Evolutionary conservation across 2,797 vertebrate genomes (phyloP).

Genomic region (Cuniculus paca): DNA sequence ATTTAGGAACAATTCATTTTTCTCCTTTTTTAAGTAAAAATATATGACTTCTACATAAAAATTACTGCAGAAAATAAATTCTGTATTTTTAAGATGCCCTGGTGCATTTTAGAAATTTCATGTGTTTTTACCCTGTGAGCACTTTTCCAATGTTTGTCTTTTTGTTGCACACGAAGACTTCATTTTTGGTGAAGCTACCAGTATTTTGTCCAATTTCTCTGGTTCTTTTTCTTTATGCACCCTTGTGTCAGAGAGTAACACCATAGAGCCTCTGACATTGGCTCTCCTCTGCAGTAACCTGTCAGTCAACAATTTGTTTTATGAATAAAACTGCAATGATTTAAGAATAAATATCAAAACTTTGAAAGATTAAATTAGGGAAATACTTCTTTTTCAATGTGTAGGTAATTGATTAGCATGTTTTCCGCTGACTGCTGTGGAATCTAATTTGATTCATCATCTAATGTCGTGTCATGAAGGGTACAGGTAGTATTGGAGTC

Average conservation of each 20-base stretch:
- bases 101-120: slow-evolving; percentile 60
- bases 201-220: not conserved
- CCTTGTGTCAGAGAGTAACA: not conserved
- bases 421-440: not conserved
- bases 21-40: slow-evolving; percentile 31
- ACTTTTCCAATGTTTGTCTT: slow-evolving; percentile 40
- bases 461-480: not conserved
- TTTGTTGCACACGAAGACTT: slow-evolving; percentile 20
- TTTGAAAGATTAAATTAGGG: not conserved
- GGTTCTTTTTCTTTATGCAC: not conserved
- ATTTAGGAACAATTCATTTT: slow-evolving; percentile 29
- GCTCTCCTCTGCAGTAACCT: not conserved
- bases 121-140: slow-evolving; percentile 72
- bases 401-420: not conserved
- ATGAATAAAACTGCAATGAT: slow-evolving; percentile 9
- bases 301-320: not conserved
- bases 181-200: slow-evolving; percentile 62
- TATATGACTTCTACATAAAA: not conserved
- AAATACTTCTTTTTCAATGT: not conserved
- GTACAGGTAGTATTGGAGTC: not conserved
- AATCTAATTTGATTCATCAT: not conserved
- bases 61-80: not conserved
- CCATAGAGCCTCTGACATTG: not conserved
- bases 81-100: slow-evolving; percentile 3
- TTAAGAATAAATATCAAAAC: not conserved